Base-by-base conservation (phyloP, 2,113 vertebrate species). In the Himantopus leucocephalus region DNA sequence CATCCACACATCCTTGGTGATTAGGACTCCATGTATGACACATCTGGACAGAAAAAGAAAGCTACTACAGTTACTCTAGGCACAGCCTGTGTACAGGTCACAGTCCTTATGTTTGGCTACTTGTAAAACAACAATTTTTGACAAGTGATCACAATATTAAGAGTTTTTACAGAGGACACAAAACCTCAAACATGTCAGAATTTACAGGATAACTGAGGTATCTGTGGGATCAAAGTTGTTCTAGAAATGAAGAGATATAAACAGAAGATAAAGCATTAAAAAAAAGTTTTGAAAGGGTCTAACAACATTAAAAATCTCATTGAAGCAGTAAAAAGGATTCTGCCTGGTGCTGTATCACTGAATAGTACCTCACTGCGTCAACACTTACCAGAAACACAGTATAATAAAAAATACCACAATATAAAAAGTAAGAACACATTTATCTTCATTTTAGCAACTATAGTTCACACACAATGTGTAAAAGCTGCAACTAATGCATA, bases 231-330 rank as follows among this genome's bases (percentile, higher is more conserved):
- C 32, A 30, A 60, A 67, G 5, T 60, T 95, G 14, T 43, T 35
- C 24, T 23, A 88, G 52, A 87, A 83, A 80, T 43, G 5, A 88
- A 68, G 43, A 82, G 4, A 50, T 59, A 62, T 17, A 56, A 81
- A 35, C 12, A 93, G 53, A 90, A 87, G 45, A 56, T 74, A 75
- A 71, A 29, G 8, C 7, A 60, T 50, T 6, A 56, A 59, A 80
- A 79, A 95, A 95, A 74, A 22, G 48, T 85, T 70, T 94, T 91
- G 48, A 94, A 94, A 62, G 12, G 22, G 8, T 39, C 20, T 87
- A 84, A 80, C 39, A 96, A 67, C 47, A 89, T 63, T 86, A 95
- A 96, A 88, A 95, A 85, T 86, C 88, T 94, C 53, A 92, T 68
- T 87, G 74, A 96, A 96, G 47, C 18, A 60, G 19, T 50, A 85